Base-by-base conservation (phyloP, 2,888 invertebrate species). In the Standfussiana lucernea region DNA sequence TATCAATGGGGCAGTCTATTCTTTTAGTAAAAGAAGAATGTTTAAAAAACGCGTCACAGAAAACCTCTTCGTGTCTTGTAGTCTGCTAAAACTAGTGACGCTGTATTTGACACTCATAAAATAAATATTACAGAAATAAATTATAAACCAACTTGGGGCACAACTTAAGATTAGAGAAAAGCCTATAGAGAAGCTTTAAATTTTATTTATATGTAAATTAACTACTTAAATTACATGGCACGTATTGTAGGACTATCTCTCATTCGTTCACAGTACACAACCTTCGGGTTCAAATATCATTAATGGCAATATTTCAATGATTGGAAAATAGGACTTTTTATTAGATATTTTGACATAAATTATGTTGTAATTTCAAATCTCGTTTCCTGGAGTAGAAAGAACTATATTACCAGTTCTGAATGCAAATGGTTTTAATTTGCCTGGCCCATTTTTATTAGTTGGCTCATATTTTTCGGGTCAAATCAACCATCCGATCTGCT, bases 251-350 rank as follows among this genome's bases (percentile, higher is more conserved):
- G 62, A 74, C 47, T 64, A 78, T 71, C 65, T 84, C 74, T 79
- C 82, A 59, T 85, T 76, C 89, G 88, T 88, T 89, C 82, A 82
- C 68, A 70, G 56, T 80, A 86, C 90, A 90, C 90, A 90, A 90
- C 90, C 90, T 83, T 89, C 80, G 80, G 86, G 42, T 81, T 74
- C 24, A 42, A 56, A 59, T 85, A 47, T 72, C 21, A 79, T 42
- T 85, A 85, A 59, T 82, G 83, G 82, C 78, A 82, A 83, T 68
- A 78, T 65, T 47, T 74, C 5, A 68, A 79, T 18, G 56, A 35
- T 59, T 56, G 21, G 10, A 32, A 32, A 40, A 40, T 40, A 72
- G 28, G 24, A 40, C 0, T 21, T 35, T 65, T 45, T 40, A 21
- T 0, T 18, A 45, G 65, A 24, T 61, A 35, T 40, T 59, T 42